These are phyloP conservation scores for Polymixis lichenea DNA, from an alignment of 2,888 invertebrate genomes.

Conservation along the genomic window DNA sequence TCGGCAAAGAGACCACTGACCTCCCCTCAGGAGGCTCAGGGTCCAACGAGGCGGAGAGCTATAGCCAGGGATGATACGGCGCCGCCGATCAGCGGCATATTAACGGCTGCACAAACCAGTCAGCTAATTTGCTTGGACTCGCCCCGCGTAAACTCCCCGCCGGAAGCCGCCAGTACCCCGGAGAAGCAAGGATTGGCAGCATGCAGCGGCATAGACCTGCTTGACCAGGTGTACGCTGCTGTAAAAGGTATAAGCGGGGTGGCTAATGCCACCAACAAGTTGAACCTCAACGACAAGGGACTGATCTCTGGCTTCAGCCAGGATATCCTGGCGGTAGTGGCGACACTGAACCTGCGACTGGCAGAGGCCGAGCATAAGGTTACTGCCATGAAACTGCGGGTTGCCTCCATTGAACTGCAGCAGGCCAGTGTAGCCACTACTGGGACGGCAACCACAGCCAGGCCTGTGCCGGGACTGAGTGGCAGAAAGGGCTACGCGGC, in stretches of 20 bases:
- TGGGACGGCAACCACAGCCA: too few relatives aligned
- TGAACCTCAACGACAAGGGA: neutral
- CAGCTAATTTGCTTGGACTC: neutral
- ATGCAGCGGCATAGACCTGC: neutral
- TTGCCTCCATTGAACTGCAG: neutral
- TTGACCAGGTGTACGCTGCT: neutral
- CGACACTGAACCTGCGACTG: neutral
- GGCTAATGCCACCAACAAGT: accelerated
- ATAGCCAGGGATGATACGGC: neutral
- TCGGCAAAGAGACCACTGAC: neutral
- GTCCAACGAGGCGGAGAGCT: neutral
- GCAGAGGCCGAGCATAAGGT: neutral
- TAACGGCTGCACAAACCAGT: accelerated
- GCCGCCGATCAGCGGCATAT: neutral
- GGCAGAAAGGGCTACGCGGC: neutral
- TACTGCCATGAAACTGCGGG: accelerated
- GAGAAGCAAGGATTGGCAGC: neutral
- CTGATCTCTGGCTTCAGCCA: neutral
- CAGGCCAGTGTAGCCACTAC: accelerated
- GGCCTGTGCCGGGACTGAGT: too few relatives aligned
- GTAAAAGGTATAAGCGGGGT: accelerated
- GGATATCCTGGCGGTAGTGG: neutral
- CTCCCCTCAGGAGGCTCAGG: constrained; percentile 33
- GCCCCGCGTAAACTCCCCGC: accelerated
- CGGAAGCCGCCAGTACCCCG: neutral